phyloP scores from a whole-genome alignment of 2,888 invertebrate species.

The Caenorhabditis japonica region DNA sequence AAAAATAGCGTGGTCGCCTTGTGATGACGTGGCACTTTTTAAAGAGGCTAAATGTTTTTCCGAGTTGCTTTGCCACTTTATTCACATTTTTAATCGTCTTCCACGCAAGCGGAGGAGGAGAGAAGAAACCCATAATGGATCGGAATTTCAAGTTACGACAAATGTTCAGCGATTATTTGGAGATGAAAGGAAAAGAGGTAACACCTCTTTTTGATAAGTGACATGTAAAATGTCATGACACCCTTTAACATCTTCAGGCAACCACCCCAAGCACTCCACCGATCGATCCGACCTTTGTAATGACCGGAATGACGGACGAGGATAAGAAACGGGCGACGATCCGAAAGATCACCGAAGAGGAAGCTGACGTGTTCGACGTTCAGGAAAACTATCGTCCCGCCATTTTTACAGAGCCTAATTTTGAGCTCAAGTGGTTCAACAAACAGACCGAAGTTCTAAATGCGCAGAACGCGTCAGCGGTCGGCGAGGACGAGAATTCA shows the following conservation, averaged over 20 bases:
- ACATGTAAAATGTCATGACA: too few species aligned
- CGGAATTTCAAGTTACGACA: slow-evolving; percentile 42
- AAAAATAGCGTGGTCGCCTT: slow-evolving; percentile 2
- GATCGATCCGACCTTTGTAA: slow-evolving; percentile 2
- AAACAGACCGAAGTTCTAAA: slow-evolving; percentile 7
- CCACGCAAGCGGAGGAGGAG: neutral
- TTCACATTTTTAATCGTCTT: too few species aligned
- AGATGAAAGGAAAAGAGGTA: slow-evolving; percentile 12
- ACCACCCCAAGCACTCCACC: slow-evolving; percentile 15
- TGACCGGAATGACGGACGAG: slow-evolving; percentile 15
- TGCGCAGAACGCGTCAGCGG: neutral
- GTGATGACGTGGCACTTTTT: too few species aligned
- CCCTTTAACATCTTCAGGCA: too few species aligned
- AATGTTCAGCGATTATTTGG: slow-evolving; percentile 46
- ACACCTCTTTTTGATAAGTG: too few species aligned
- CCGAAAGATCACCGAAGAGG: slow-evolving; percentile 37
- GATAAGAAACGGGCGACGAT: slow-evolving; percentile 19
- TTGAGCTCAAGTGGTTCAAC: slow-evolving; percentile 36
- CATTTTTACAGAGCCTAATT: neutral
- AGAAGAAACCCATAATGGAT: slow-evolving; percentile 21
- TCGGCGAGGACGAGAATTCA: slow-evolving; percentile 7
- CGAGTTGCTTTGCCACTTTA: too few species aligned
- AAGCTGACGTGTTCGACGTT: slow-evolving; percentile 15
- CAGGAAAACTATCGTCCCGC: slow-evolving; percentile 3
- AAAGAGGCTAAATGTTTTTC: too few species aligned